Percentiles rank a stretch among this genome's conserved stretches.
These are phyloP conservation scores for Cheilosia scutellata DNA, from an alignment of 2,888 invertebrate species.

Conservation along the genomic window DNA sequence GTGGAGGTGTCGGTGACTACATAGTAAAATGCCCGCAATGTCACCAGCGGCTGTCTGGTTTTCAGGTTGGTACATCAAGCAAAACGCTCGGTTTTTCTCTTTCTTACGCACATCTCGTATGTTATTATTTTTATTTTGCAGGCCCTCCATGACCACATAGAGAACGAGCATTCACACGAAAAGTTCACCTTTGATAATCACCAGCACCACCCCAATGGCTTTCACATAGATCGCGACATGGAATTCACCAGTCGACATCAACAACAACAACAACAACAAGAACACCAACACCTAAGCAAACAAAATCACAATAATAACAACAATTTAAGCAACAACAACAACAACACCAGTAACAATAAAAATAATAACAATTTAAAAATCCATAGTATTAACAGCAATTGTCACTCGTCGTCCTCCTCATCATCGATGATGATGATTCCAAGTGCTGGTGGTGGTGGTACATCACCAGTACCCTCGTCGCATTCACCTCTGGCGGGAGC, in stretches of 20 bases:
- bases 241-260: constrained; percentile 59
- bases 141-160: constrained; percentile 85
- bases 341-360: constrained; percentile 55
- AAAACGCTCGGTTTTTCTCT: not conserved
- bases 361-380: constrained; percentile 63
- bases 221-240: constrained; percentile 69
- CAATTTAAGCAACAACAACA: constrained; percentile 59
- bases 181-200: constrained; percentile 81
- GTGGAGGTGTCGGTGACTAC: constrained; percentile 81
- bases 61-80: constrained; percentile 79
- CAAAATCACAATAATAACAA: constrained; percentile 58
- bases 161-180: constrained; percentile 83
- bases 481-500: constrained; percentile 67
- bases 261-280: constrained; percentile 25
- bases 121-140: constrained; percentile 69
- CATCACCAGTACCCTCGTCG: constrained; percentile 58
- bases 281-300: constrained; percentile 10
- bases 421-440: constrained; percentile 60
- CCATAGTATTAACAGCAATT: constrained; percentile 69
- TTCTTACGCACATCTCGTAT: not conserved
- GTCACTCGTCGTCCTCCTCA: constrained; percentile 64
- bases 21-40: constrained; percentile 85
- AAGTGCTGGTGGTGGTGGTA: constrained; percentile 40
- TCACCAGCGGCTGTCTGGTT: constrained; percentile 83
- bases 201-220: constrained; percentile 64